These are phyloP conservation scores for Eremophila alpestris DNA, from an alignment of 2,797 vertebrate species.

Conservation along the genomic window DNA sequence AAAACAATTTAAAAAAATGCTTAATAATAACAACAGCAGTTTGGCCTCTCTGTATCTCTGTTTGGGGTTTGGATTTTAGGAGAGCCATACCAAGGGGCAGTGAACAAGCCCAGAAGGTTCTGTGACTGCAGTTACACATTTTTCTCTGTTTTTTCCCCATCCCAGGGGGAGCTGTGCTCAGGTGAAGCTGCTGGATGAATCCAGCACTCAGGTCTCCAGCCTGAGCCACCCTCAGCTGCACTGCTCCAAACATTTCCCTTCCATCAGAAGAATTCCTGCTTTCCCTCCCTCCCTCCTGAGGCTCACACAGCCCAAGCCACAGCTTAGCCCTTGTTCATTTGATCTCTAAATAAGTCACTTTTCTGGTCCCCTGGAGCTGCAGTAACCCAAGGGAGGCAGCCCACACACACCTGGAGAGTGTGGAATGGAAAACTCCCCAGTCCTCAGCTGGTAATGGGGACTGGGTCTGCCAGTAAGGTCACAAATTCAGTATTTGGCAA, in stretches of 20 bases:
- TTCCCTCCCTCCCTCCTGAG: background rate
- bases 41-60: background rate
- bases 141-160: background rate
- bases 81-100: background rate
- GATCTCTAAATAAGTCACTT: background rate
- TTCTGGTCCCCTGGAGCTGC: background rate
- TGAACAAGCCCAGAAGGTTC: background rate
- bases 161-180: background rate
- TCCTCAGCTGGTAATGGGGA: background rate
- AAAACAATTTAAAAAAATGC: constrained; percentile 44
- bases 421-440: background rate
- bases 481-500: background rate
- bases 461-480: background rate
- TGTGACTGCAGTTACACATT: background rate
- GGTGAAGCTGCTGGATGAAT: background rate
- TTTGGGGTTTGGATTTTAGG: background rate
- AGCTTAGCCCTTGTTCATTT: background rate
- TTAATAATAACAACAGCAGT: background rate
- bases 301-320: background rate
- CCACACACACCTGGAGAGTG: background rate
- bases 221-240: background rate
- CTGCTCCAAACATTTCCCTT: background rate
- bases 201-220: background rate
- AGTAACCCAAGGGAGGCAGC: background rate
- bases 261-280: background rate